A percentile compares a stretch with the other conserved stretches of the same genome.
Evolutionary conservation across 1,140 invertebrate species (phyloP).

Genomic region (Leucophenga varia): DNA sequence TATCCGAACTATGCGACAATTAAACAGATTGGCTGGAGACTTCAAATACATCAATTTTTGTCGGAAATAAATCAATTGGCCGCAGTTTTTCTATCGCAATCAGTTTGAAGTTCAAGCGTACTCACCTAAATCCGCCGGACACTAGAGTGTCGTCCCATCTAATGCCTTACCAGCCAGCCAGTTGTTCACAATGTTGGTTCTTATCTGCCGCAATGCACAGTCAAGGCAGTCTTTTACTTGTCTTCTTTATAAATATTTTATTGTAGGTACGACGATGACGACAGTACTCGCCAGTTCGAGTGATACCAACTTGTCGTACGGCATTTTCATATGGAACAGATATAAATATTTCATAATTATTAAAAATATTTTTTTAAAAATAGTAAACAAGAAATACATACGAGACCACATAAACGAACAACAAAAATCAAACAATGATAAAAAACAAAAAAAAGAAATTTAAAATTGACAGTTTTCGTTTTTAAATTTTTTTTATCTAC

Average conservation of each 20-base stretch:
- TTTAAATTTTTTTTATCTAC: slow-evolving; percentile 45
- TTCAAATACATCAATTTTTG: too few relatives aligned
- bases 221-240: too few relatives aligned
- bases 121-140: slow-evolving; percentile 33
- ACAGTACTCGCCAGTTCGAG: too few relatives aligned
- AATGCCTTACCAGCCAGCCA: slow-evolving; percentile 29
- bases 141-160: slow-evolving; percentile 47
- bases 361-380: too few relatives aligned
- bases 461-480: slow-evolving; percentile 51
- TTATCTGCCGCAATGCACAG: neutral
- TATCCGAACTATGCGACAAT: too few relatives aligned
- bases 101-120: slow-evolving; percentile 44
- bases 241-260: too few relatives aligned
- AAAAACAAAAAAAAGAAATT: slow-evolving; percentile 37
- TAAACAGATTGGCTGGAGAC: too few relatives aligned
- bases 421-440: slow-evolving; percentile 28
- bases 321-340: too few relatives aligned
- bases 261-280: too few relatives aligned
- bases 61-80: slow-evolving; percentile 16
- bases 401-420: neutral
- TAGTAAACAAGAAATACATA: slow-evolving; percentile 15
- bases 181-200: slow-evolving; percentile 23
- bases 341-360: slow-evolving; percentile 27
- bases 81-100: slow-evolving; percentile 24
- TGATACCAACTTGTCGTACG: too few relatives aligned